These are phyloP conservation scores for Phrynosoma platyrhinos DNA, from an alignment of 2,113 vertebrate species.

Conservation along the genomic window DNA sequence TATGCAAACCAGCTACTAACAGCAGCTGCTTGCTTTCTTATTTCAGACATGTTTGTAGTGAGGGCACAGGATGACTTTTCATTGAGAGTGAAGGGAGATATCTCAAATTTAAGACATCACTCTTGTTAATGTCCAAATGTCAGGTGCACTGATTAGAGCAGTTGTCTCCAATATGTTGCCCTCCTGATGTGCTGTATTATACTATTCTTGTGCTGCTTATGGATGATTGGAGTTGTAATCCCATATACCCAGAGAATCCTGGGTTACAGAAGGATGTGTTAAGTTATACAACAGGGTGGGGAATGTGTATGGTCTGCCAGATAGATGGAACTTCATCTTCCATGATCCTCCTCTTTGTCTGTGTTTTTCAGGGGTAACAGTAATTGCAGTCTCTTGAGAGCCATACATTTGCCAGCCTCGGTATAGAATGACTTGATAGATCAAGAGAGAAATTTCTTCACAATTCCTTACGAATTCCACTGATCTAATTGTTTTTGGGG, in stretches of 20 bases:
- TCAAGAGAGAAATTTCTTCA: conserved; percentile 53
- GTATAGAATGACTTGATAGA: conserved; percentile 64
- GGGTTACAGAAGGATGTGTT: not conserved
- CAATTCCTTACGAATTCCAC: conserved; percentile 65
- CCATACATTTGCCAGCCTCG: not conserved
- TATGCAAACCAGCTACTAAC: not conserved
- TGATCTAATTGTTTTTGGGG: conserved; percentile 1
- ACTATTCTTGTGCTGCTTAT: not conserved
- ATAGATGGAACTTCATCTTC: not conserved
- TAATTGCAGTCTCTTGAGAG: not conserved
- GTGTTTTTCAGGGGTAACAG: not conserved
- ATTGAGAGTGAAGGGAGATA: conserved; percentile 25
- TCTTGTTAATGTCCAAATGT: conserved; percentile 37
- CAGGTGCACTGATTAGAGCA: conserved; percentile 53
- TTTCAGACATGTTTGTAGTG: conserved; percentile 46
- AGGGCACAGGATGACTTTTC: not conserved
- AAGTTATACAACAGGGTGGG: too few relatives aligned
- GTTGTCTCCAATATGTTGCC: not conserved
- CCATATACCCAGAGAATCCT: not conserved
- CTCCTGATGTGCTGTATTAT: not conserved
- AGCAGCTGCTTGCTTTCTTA: conserved; percentile 29
- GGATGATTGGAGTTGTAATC: not conserved
- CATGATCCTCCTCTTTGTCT: not conserved
- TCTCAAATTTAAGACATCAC: conserved; percentile 8
- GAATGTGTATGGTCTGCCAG: not conserved